phyloP scores from a whole-genome alignment of 2,797 vertebrate species.

The Sebastes minor region DNA sequence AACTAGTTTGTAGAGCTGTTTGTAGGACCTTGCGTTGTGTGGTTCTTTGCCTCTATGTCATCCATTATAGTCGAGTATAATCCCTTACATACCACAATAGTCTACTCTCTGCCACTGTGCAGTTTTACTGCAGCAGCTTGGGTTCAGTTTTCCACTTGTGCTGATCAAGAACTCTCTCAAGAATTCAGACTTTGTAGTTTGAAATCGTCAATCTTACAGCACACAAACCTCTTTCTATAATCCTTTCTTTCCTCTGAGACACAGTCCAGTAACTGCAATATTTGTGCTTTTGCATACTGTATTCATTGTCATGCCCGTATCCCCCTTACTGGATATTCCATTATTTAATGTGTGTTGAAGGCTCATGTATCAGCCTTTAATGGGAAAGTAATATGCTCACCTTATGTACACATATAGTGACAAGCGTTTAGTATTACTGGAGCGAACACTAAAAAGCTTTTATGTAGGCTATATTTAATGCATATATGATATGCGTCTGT shows the following conservation, averaged over 20 bases:
- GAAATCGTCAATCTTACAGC: not conserved
- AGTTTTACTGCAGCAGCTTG: not conserved
- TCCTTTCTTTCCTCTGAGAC: not conserved
- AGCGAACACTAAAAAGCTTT: slow-evolving; percentile 43
- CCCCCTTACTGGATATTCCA: not conserved
- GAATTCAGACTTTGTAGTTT: not conserved
- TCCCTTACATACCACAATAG: not conserved
- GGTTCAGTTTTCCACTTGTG: not conserved
- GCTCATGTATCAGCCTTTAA: slow-evolving; percentile 23
- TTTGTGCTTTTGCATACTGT: not conserved
- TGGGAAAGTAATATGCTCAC: slow-evolving; percentile 15
- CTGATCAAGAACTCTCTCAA: not conserved
- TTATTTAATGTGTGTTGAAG: slow-evolving; percentile 20
- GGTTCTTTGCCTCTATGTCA: too few relatives aligned
- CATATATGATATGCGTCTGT: slow-evolving; percentile 9
- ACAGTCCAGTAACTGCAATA: not conserved
- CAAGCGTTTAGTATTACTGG: slow-evolving; percentile 14
- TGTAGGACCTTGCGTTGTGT: too few relatives aligned
- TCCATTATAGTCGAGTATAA: too few relatives aligned
- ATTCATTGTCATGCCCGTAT: not conserved
- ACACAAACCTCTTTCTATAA: not conserved
- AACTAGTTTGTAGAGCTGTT: not conserved
- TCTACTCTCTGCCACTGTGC: not conserved
- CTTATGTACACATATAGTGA: slow-evolving; percentile 8
- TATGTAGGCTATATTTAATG: slow-evolving; percentile 41